Evolutionary conservation across 2,888 invertebrate genomes (phyloP), one percentile per base, ranked within the genome.

Genomic region (Eugnorisma glareosa): DNA sequence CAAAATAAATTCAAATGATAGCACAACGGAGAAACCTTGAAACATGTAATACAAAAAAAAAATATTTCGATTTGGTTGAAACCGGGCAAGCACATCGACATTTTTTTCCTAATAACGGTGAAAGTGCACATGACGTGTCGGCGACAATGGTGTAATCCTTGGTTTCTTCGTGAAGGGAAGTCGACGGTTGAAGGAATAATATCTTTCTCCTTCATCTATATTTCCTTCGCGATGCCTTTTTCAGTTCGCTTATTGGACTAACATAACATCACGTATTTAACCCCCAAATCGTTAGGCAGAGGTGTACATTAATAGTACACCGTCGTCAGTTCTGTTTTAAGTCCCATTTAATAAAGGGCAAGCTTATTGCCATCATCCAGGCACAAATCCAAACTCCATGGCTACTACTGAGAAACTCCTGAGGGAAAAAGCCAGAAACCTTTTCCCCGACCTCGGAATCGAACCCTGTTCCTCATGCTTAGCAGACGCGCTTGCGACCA

Each of bases 131-230:
- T 10, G 51, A 40, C 21, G 31, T 72, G 10, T 6, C 7, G 31
- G 31, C 13, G n/a, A 31, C 48, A 73, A 54, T 54, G 13, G 51
- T 31, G 10, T 71, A 18, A 37, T 31, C 18, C 5, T 18, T 40
- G 18, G 31, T 51, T 45, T 37, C 11, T 40, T 51, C 31, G 4
- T 18, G 28, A 71, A n/a, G 28, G 40, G 13, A 71, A 43, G n/a
- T 72, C 40, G n/a, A 40, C 31, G n/a, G 40, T 73, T 40, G 18
- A 31, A n/a, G 31, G 13, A 73, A n/a, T 72, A 18, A 31, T 45
- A n/a, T 45, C 8, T 35, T 69, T 71, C 35, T 31, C 18, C 67
- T 43, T 43, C 18, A 21, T 8, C 18, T 43, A n/a, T 67, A 0
- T 43, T 71, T 67, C 7, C 31, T 35, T 43, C 7, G n/a, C n/a